Evolutionary conservation across 2,797 vertebrate genomes (phyloP).

Genomic region (Parauchenoglanis ngamensis): DNA sequence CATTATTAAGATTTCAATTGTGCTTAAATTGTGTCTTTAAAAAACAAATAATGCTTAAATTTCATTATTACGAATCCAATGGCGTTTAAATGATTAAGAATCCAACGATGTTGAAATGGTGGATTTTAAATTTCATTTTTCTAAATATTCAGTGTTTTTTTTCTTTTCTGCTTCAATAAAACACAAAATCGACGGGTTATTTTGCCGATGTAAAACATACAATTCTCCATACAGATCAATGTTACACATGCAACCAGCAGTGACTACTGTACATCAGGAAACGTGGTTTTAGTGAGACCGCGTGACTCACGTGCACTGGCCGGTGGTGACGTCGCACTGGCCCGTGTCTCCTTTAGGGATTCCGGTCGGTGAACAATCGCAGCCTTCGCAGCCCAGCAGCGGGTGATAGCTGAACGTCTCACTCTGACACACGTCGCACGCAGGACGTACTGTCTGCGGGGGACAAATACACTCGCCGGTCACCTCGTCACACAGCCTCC

Average conservation of each 20-base stretch:
- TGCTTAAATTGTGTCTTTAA: too few species aligned
- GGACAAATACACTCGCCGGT: slow-evolving; percentile 90
- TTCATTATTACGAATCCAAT: background rate
- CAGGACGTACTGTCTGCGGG: slow-evolving; percentile 81
- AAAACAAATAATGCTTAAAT: background rate
- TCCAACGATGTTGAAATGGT: background rate
- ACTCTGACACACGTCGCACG: slow-evolving; percentile 81
- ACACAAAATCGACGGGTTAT: background rate
- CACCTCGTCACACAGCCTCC: slow-evolving; percentile 83
- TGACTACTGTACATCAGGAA: background rate
- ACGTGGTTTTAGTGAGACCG: background rate
- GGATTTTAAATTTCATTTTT: background rate
- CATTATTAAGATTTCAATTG: too few species aligned
- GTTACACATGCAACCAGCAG: background rate
- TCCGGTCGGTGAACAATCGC: slow-evolving; percentile 83
- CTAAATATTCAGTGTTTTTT: background rate
- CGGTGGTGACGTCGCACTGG: slow-evolving; percentile 77
- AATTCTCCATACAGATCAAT: background rate
- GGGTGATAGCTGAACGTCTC: slow-evolving; percentile 88
- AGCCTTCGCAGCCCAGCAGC: slow-evolving; percentile 83
- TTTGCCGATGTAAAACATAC: background rate
- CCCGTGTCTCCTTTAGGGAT: slow-evolving; percentile 52
- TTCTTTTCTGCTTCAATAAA: background rate
- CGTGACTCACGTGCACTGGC: slow-evolving; percentile 87
- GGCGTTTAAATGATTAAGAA: background rate